These are phyloP conservation scores for Allolobophora icterica DNA, from an alignment of 2,888 invertebrate genomes.

Conservation along the genomic window DNA sequence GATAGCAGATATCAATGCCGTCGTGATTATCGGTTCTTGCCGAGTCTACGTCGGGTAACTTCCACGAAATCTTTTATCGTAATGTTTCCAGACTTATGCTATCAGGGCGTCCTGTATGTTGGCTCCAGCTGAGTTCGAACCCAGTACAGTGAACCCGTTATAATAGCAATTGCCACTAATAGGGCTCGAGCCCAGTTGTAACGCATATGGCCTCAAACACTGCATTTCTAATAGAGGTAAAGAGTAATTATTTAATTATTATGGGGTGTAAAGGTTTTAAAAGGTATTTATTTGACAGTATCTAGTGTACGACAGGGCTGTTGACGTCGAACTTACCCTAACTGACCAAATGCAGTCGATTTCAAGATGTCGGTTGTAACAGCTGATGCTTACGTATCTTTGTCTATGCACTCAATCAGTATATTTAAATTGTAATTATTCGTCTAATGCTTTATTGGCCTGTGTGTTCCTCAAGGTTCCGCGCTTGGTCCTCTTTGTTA, in stretches of 20 bases:
- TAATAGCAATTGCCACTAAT: not conserved
- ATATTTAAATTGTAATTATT: too few relatives aligned
- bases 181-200: not conserved
- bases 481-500: too few relatives aligned
- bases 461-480: too few relatives aligned
- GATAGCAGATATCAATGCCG: not conserved
- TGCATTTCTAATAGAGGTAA: not conserved
- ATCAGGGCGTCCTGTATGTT: not conserved
- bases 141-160: not conserved
- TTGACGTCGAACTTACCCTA: not conserved
- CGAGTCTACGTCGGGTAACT: not conserved
- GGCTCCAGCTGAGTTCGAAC: not conserved
- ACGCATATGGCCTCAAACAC: not conserved
- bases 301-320: too few relatives aligned
- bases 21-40: not conserved
- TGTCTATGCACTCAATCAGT: too few relatives aligned
- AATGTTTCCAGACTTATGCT: not conserved
- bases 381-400: too few relatives aligned
- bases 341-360: not conserved
- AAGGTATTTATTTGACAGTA: not conserved
- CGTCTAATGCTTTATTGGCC: too few relatives aligned
- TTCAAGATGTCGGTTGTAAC: not conserved
- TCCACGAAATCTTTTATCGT: slow-evolving; percentile 2
- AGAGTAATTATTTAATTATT: not conserved
- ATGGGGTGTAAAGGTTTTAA: not conserved